Conservation (phyloP, 2,888 invertebrate genomes). For the Lepeophtheirus nordmannii region DNA sequence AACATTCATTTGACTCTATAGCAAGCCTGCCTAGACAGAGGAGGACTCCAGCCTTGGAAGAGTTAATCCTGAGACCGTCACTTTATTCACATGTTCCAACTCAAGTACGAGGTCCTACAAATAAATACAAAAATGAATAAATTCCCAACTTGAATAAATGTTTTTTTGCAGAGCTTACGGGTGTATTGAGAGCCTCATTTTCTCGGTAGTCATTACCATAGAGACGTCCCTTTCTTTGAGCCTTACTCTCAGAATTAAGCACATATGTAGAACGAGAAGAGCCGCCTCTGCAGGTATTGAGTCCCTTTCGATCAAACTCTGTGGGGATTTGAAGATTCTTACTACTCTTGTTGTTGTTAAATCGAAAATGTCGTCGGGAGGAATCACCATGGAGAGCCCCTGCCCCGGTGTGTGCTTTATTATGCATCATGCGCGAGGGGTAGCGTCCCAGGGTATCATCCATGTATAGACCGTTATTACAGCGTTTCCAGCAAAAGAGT, state of each 20-base stretch:
- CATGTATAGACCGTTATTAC: neutral
- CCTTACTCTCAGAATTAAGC: neutral
- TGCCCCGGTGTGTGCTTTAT: neutral
- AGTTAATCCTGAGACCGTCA: neutral
- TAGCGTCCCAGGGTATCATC: neutral
- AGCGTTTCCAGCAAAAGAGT: slow-evolving; percentile 12
- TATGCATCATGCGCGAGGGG: neutral
- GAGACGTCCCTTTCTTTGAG: neutral
- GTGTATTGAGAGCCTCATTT: neutral
- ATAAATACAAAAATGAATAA: neutral
- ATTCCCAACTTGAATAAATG: too few relatives aligned
- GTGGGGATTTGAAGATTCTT: neutral
- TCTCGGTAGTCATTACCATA: neutral
- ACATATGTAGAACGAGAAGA: neutral
- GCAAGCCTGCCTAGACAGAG: too few relatives aligned
- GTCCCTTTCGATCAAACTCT: neutral
- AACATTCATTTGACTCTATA: too few relatives aligned
- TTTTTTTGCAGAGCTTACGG: neutral
- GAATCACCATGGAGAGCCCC: neutral
- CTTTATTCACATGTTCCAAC: neutral
- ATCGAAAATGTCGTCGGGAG: neutral
- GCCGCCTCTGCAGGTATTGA: too few relatives aligned
- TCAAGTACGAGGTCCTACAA: neutral
- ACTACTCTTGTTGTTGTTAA: neutral
- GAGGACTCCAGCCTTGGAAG: too few relatives aligned